Conservation (phyloP, 64 coral and sea anemone species). For the Platygyra sinensis region DNA sequence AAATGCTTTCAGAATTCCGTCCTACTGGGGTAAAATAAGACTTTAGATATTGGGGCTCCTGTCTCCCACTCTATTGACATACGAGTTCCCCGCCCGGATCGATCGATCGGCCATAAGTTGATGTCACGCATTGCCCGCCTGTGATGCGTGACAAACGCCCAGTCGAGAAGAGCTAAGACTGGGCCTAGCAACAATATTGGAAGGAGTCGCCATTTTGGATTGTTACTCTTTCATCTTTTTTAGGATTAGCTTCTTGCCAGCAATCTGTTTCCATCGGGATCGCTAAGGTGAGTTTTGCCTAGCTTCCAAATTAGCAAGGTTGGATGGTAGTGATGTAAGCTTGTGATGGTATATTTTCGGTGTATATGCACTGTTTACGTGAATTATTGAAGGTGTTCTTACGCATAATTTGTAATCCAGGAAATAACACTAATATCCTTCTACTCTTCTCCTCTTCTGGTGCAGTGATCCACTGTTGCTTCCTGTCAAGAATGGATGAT, state of each 20-base stretch:
- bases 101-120: too few relatives aligned
- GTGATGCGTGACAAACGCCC: too few relatives aligned
- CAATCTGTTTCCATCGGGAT: slow-evolving; percentile 34
- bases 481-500: too few relatives aligned
- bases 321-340: background rate
- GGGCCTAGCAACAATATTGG: background rate
- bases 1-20: too few relatives aligned
- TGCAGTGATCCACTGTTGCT: too few relatives aligned
- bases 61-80: too few relatives aligned
- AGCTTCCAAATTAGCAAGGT: background rate
- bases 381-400: background rate
- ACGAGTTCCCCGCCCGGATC: too few relatives aligned
- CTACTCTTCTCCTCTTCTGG: too few relatives aligned
- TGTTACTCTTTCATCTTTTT: background rate
- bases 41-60: too few relatives aligned
- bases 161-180: background rate
- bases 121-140: too few relatives aligned
- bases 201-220: slow-evolving; percentile 5
- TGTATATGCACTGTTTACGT: background rate
- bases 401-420: background rate
- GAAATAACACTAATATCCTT: too few relatives aligned
- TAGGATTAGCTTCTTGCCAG: background rate
- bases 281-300: background rate
- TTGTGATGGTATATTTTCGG: background rate
- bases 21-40: too few relatives aligned